Percentiles rank a stretch among this genome's conserved stretches.
These are phyloP conservation scores for Zygaena filipendulae DNA, from an alignment of 2,888 invertebrate species.

Conservation along the genomic window DNA sequence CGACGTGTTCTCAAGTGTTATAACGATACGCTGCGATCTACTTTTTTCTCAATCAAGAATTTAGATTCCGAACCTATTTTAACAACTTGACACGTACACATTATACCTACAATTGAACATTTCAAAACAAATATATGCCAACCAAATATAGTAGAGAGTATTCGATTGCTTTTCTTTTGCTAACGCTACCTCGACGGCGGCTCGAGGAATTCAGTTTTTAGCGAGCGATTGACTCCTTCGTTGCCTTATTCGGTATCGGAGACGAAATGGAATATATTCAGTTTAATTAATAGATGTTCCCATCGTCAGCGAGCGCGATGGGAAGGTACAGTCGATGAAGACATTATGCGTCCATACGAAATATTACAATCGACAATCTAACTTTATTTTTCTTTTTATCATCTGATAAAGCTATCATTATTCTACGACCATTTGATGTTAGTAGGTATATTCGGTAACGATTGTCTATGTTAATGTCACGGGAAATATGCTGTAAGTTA, in stretches of 20 bases:
- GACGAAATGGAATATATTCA: constrained; percentile 34
- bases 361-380: constrained; percentile 18
- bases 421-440: no score
- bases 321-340: constrained; percentile 34
- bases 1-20: no score
- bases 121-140: no score
- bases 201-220: constrained; percentile 45
- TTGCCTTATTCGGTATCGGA: constrained; percentile 36
- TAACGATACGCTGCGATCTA: no score
- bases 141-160: constrained; percentile 31
- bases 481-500: no score
- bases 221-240: constrained; percentile 30
- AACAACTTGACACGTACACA: constrained; percentile 35
- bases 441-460: no score
- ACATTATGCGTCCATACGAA: constrained; percentile 45
- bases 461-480: no score
- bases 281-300: constrained; percentile 46
- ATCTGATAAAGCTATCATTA: no score
- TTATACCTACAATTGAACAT: no score
- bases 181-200: constrained; percentile 28
- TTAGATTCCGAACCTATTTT: constrained; percentile 33
- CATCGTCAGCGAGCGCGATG: constrained; percentile 21
- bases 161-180: constrained; percentile 36
- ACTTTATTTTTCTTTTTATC: no score
- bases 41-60: constrained; percentile 28